Evolutionary conservation across 2,888 invertebrate genomes (phyloP).

Genomic region (Atrina japonica): DNA sequence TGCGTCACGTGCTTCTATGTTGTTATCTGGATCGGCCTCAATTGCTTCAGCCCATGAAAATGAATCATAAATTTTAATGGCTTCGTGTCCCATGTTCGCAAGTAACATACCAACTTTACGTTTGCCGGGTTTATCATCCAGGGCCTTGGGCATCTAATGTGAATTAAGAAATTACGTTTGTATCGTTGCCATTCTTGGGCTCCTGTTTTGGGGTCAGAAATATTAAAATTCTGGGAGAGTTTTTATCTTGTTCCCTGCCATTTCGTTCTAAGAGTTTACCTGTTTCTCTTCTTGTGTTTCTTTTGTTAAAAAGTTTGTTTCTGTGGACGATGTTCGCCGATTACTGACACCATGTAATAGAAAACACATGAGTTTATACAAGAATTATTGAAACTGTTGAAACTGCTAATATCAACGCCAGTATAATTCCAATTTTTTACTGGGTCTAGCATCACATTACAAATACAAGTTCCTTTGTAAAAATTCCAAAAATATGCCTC

Average conservation of each 20-base stretch:
- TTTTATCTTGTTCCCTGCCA: constrained; percentile 12
- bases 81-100: constrained; percentile 38
- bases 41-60: constrained; percentile 34
- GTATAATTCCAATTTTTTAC: too few relatives aligned
- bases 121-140: constrained; percentile 39
- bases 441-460: too few relatives aligned
- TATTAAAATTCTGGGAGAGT: constrained; percentile 35
- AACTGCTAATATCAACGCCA: too few relatives aligned
- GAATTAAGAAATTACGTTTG: constrained; percentile 38
- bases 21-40: constrained; percentile 1
- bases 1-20: constrained; percentile 17
- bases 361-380: too few relatives aligned
- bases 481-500: constrained; percentile 68
- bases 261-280: constrained; percentile 3
- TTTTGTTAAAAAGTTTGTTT: too few relatives aligned
- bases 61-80: constrained; percentile 44
- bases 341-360: too few relatives aligned
- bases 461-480: too few relatives aligned
- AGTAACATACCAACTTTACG: constrained; percentile 37
- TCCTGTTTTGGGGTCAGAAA: constrained; percentile 26
- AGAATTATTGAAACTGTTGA: too few relatives aligned
- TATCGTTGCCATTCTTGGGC: constrained; percentile 46
- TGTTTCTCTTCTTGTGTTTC: constrained; percentile 16
- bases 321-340: too few relatives aligned
- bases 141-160: constrained; percentile 5